phyloP scores from a whole-genome alignment of 2,113 vertebrate genomes.

The Uropsilus gracilis region DNA sequence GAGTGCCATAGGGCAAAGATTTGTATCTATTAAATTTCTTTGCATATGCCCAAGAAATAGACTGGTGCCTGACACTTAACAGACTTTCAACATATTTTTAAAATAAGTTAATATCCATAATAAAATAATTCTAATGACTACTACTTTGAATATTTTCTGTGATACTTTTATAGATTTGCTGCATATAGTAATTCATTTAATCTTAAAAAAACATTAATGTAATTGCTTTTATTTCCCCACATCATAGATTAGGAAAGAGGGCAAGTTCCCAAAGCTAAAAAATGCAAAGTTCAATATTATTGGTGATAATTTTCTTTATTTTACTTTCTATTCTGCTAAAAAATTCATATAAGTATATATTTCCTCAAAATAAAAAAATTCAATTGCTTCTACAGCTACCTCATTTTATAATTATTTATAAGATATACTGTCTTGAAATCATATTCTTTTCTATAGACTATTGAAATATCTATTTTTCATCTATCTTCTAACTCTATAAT shows the following conservation, averaged over 20 bases:
- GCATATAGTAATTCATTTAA: neutral
- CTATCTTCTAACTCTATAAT: neutral
- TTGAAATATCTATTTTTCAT: slow-evolving; percentile 12
- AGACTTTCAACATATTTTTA: neutral
- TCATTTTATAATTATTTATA: neutral
- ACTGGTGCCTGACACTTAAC: neutral
- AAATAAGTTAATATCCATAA: neutral
- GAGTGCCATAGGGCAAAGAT: neutral
- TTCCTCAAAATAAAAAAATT: no score
- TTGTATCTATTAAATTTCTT: neutral
- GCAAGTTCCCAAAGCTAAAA: neutral
- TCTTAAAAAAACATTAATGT: neutral
- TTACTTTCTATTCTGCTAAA: slow-evolving; percentile 13
- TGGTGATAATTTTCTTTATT: neutral
- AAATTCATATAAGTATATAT: neutral
- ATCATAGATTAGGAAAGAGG: neutral
- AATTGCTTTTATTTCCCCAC: neutral
- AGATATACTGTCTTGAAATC: neutral
- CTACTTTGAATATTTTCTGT: neutral
- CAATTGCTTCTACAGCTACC: neutral
- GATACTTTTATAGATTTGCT: neutral
- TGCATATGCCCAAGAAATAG: neutral
- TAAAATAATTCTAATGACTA: neutral
- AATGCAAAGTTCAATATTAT: neutral
- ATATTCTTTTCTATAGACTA: neutral